Conservation (phyloP, 2,888 invertebrate genomes). For the Lithosia quadra region DNA sequence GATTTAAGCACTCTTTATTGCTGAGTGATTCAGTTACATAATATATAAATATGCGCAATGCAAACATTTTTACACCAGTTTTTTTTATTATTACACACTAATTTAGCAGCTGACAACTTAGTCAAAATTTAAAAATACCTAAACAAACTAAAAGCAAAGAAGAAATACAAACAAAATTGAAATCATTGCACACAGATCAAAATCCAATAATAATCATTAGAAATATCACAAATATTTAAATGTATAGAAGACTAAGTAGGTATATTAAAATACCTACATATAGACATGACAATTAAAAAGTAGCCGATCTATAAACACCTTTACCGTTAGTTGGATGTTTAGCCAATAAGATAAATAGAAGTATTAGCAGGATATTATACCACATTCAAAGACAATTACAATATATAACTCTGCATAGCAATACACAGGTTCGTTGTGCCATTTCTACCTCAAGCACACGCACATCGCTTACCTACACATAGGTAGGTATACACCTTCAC, state of each 20-base stretch:
- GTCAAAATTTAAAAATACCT: background rate
- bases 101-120: constrained; percentile 26
- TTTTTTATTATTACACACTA: constrained; percentile 10
- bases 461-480: no score
- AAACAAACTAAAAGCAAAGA: background rate
- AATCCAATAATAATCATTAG: background rate
- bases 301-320: background rate
- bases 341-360: background rate
- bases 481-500: no score
- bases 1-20: constrained; percentile 29
- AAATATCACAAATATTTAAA: background rate
- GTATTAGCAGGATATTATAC: background rate
- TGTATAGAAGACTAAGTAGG: background rate
- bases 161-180: background rate
- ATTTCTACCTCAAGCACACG: no score
- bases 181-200: background rate
- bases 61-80: background rate
- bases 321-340: no score
- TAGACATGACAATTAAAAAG: background rate
- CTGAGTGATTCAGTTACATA: constrained; percentile 10
- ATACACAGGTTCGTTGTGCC: no score
- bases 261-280: background rate
- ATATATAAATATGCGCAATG: constrained; percentile 5
- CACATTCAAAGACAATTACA: no score
- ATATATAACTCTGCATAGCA: no score